Evolutionary conservation across 2,113 vertebrate species (phyloP).

Genomic region (Barnardius zonarius): DNA sequence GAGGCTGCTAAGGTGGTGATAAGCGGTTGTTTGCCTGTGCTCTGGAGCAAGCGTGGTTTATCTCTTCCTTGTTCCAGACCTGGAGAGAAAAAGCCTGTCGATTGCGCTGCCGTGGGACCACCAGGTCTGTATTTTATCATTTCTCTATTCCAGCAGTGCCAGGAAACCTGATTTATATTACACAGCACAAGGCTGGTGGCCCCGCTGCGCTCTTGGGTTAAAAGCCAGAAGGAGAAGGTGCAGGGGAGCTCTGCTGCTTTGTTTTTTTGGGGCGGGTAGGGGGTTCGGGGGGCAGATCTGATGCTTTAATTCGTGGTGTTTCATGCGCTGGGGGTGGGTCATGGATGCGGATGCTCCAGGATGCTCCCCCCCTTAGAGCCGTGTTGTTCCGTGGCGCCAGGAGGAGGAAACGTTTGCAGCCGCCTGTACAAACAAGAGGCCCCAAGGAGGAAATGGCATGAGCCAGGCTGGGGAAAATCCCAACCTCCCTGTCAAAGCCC

Average conservation of each 20-base stretch:
- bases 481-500: background rate
- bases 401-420: background rate
- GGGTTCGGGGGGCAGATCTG: rapidly evolving
- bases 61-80: constrained; percentile 45
- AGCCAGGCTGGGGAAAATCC: background rate
- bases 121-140: constrained; percentile 21
- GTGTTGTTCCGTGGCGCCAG: rapidly evolving
- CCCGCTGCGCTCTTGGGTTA: rapidly evolving
- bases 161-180: background rate
- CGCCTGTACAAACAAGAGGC: background rate
- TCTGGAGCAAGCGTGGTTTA: constrained; percentile 1
- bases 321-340: background rate
- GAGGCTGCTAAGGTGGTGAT: background rate
- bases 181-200: rapidly evolving
- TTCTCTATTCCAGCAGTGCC: background rate
- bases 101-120: background rate
- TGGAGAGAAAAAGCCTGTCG: background rate
- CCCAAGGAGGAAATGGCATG: background rate
- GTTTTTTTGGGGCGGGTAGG: no score
- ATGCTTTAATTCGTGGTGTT: rapidly evolving
- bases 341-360: background rate
- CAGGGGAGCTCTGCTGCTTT: background rate
- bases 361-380: background rate
- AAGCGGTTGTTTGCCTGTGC: constrained; percentile 19
- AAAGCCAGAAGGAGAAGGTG: background rate